Evolutionary conservation across 2,888 invertebrate genomes (phyloP).

Genomic region (Chaetogeoica ovagalla): DNA sequence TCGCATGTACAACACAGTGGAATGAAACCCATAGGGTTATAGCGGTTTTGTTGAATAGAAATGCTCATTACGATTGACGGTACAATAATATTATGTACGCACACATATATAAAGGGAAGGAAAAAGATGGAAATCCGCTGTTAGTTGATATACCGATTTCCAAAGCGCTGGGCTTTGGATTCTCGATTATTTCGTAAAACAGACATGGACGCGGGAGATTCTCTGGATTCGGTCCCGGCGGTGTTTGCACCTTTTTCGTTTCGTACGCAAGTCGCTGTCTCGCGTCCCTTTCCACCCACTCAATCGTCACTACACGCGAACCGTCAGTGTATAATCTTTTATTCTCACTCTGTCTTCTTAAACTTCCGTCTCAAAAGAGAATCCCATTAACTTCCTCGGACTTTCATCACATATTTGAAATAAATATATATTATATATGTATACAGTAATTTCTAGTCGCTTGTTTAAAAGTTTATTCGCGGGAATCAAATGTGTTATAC

Average conservation of each 20-base stretch:
- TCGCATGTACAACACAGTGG: too few relatives aligned
- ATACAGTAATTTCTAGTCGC: constrained; percentile 19
- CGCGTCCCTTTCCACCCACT: background rate
- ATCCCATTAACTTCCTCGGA: constrained; percentile 48
- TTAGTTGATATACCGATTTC: background rate
- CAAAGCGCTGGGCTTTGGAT: constrained; percentile 21
- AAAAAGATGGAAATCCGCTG: background rate
- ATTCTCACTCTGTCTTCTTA: constrained; percentile 16
- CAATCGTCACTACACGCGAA: background rate
- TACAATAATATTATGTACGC: background rate
- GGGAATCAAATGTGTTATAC: background rate
- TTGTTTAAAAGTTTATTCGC: constrained; percentile 46
- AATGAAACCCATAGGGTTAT: too few relatives aligned
- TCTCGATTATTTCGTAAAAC: constrained; percentile 36
- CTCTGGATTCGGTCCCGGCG: background rate
- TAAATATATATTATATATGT: background rate
- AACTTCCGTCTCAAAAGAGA: constrained; percentile 31
- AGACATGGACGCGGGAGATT: constrained; percentile 36
- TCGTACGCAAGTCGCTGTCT: constrained; percentile 13
- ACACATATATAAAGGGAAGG: too few relatives aligned
- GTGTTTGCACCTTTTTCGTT: constrained; percentile 36
- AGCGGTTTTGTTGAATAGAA: background rate
- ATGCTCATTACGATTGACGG: background rate
- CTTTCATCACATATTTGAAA: constrained; percentile 11
- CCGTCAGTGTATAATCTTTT: constrained; percentile 42